Evolutionary conservation across 2,113 vertebrate species (phyloP).

Genomic region (Oreochromis spilurus): DNA sequence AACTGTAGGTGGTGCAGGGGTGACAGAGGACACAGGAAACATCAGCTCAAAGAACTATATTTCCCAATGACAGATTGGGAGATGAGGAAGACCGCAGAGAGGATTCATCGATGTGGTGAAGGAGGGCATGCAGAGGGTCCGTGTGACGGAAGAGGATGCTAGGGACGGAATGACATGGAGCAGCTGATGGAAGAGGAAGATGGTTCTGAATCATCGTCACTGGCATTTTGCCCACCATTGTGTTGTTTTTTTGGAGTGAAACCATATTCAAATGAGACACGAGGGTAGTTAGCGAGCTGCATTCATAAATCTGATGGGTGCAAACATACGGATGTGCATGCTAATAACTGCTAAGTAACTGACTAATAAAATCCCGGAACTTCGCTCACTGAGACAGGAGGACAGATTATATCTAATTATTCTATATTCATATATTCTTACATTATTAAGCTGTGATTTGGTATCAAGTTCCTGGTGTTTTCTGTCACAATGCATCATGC

Average conservation of each 20-base stretch:
- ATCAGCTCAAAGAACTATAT: neutral
- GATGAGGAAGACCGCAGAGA: neutral
- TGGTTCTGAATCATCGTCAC: neutral
- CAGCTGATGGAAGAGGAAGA: neutral
- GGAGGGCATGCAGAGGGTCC: neutral
- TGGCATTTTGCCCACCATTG: neutral
- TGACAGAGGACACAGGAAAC: neutral
- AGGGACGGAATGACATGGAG: neutral
- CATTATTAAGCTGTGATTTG: neutral
- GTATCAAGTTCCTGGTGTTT: neutral
- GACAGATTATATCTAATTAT: neutral
- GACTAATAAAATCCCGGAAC: neutral
- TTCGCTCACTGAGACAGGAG: neutral
- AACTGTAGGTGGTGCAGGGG: neutral
- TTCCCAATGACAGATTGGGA: neutral
- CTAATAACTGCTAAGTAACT: neutral
- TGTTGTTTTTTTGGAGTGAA: neutral
- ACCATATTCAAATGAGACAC: neutral
- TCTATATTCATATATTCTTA: neutral
- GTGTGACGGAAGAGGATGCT: neutral
- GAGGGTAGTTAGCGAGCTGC: neutral
- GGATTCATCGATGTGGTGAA: neutral
- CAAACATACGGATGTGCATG: neutral
- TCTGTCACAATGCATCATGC: neutral
- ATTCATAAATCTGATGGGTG: neutral